phyloP scores from a whole-genome alignment of 2,888 invertebrate genomes.

The Hydroisotoma schaefferi region DNA sequence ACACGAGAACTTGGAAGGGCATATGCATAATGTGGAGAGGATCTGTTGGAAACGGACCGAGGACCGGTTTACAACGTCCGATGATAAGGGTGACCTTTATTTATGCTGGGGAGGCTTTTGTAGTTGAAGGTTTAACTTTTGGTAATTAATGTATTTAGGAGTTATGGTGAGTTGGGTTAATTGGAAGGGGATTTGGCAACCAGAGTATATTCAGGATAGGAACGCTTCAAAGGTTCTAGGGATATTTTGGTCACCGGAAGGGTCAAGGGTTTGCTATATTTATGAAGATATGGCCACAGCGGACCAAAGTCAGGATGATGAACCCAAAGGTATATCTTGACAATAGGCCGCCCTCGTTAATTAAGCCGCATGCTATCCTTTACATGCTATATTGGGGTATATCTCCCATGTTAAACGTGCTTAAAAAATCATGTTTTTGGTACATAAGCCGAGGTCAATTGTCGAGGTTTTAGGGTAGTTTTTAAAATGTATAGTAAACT shows the following conservation, averaged over 20 bases:
- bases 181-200: not conserved
- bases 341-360: too few species aligned
- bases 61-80: constrained; percentile 2
- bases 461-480: too few species aligned
- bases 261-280: not conserved
- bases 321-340: not conserved
- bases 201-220: not conserved
- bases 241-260: not conserved
- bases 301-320: not conserved
- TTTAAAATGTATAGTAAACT: too few species aligned
- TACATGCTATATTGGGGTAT: too few species aligned
- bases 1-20: not conserved
- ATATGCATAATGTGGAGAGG: not conserved
- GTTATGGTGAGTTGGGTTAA: not conserved
- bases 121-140: too few species aligned
- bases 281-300: not conserved
- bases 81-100: too few species aligned
- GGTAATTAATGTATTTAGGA: not conserved
- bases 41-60: not conserved
- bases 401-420: too few species aligned
- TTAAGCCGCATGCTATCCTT: too few species aligned
- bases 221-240: not conserved
- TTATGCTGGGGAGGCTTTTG: too few species aligned
- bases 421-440: too few species aligned
- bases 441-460: too few species aligned